Percentiles rank a stretch among this genome's conserved stretches.
These are phyloP conservation scores for Solenopsis invicta DNA, from an alignment of 1,140 invertebrate species.

Conservation along the genomic window DNA sequence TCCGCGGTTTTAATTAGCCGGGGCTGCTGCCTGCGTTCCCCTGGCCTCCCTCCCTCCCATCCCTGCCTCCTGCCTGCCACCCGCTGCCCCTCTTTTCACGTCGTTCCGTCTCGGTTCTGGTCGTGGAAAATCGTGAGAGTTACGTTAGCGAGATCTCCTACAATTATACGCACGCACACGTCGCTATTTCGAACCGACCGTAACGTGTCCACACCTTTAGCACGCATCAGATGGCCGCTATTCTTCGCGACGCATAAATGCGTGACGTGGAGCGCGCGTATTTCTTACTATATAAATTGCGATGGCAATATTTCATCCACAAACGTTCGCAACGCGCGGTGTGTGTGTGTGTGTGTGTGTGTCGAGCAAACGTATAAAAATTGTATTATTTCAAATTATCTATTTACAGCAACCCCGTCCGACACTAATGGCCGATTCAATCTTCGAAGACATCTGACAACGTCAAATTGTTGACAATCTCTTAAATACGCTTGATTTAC, in stretches of 20 bases:
- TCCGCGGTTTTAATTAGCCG: slow-evolving; percentile 87
- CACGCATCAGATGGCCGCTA: slow-evolving; percentile 63
- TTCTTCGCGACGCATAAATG: slow-evolving; percentile 53
- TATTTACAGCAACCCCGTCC: not conserved
- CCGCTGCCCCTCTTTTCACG: slow-evolving; percentile 45
- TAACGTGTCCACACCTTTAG: slow-evolving; percentile 70
- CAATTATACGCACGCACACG: slow-evolving; percentile 32
- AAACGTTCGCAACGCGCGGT: not conserved
- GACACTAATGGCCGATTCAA: not conserved
- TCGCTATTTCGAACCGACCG: slow-evolving; percentile 46
- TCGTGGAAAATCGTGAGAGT: slow-evolving; percentile 73
- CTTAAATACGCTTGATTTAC: slow-evolving; percentile 18
- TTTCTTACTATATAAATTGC: slow-evolving; percentile 10
- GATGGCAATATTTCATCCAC: slow-evolving; percentile 6
- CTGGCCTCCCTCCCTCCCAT: not conserved
- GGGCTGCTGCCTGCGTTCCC: slow-evolving; percentile 73
- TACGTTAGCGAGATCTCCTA: slow-evolving; percentile 49
- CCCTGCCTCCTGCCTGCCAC: not conserved
- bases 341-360: too few species aligned
- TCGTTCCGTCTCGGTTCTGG: slow-evolving; percentile 59
- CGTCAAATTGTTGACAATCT: slow-evolving; percentile 8
- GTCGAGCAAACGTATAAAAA: not conserved
- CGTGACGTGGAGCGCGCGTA: not conserved
- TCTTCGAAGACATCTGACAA: slow-evolving; percentile 11
- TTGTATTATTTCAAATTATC: not conserved